Evolutionary conservation across 2,888 invertebrate genomes (phyloP).

Genomic region (Harmothoe impar): DNA sequence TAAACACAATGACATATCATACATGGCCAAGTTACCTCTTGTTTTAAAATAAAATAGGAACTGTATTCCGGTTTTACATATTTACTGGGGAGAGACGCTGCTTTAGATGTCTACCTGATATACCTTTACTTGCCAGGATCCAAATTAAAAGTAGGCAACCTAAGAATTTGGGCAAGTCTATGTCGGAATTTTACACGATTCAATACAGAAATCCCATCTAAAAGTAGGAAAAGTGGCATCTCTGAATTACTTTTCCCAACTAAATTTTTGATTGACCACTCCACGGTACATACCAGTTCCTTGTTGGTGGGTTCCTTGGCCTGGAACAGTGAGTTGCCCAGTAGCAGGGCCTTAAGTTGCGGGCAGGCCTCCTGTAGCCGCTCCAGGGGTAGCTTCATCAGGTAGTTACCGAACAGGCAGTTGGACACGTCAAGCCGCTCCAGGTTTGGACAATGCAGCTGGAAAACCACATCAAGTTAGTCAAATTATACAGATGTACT

Average conservation of each 20-base stretch:
- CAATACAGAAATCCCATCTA: too few species aligned
- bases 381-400: slow-evolving; percentile 31
- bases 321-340: slow-evolving; percentile 49
- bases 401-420: slow-evolving; percentile 35
- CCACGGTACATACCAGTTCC: neutral
- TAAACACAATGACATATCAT: too few species aligned
- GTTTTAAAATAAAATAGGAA: too few species aligned
- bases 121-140: too few species aligned
- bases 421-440: slow-evolving; percentile 51
- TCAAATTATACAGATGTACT: neutral
- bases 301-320: slow-evolving; percentile 15
- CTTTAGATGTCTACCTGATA: too few species aligned
- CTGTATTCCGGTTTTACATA: too few species aligned
- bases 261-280: neutral
- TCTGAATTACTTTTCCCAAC: neutral
- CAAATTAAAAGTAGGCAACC: too few species aligned
- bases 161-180: too few species aligned
- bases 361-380: slow-evolving; percentile 35
- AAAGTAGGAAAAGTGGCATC: too few species aligned
- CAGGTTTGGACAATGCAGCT: slow-evolving; percentile 52
- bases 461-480: neutral
- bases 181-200: too few species aligned
- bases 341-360: neutral
- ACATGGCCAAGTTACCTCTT: too few species aligned
- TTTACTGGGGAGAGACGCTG: too few species aligned